Evolutionary conservation across 2,888 invertebrate species (phyloP), one percentile per base, ranked within the genome.

Genomic region (Stenurella melanura): DNA sequence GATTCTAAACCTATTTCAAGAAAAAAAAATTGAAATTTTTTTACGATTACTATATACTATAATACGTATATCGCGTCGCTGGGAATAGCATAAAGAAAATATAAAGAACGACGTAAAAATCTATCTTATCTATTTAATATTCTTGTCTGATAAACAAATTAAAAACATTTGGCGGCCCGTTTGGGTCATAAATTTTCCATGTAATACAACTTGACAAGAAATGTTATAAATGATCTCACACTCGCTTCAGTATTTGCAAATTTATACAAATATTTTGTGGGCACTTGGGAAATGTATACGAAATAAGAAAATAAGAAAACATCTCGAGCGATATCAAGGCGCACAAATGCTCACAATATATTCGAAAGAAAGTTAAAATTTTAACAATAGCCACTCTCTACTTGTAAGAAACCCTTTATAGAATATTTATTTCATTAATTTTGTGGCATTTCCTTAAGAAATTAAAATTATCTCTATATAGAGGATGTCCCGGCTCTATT

Each of bases 161-260:
- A 60, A 70, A 70, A 70, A 70, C 60, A 60, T 64, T 58, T 42
- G 19, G 42, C 21, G 70, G 10, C 50, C 19, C 17, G 19, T 50
- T 60, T 42, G 42, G 57, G 56, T 76, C 72, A 68, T 76, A 72
- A 68, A 76, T 76, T 76, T 38, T 73, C 69, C 69, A 60, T 63
- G 21, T 73, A 73, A 76, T 69, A 26, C 30, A 57, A 57, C 79
- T 68, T 78, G 76, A 73, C 78, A 81, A 69, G 73, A 69, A 73
- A 75, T 76, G 74, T 81, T 78, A 81, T 80, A 78, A 81, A 81
- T 81, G 80, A 80, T 80, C 67, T 73, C 73, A 77, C 76, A 70
- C 70, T 70, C 67, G 78, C 74, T 58, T 75, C 71, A 70, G 78
- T 78, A 76, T 77, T 80, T 81, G 76, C 73, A 81, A 81, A 80